phyloP scores from a whole-genome alignment of 2,888 invertebrate species.

The Pyralis farinalis region DNA sequence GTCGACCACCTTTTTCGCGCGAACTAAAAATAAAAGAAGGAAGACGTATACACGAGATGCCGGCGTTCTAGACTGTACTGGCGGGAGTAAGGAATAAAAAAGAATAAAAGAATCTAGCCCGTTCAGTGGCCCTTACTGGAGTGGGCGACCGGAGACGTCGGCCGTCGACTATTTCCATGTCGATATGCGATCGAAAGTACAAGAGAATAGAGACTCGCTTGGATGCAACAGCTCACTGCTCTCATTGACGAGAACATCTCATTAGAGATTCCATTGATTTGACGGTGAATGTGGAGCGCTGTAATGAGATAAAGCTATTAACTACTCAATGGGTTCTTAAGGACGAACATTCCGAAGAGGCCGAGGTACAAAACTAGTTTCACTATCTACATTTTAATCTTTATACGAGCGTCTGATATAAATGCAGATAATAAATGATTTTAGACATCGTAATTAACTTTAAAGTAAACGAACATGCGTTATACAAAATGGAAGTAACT shows the following conservation, averaged over 20 bases:
- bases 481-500: conserved; percentile 4
- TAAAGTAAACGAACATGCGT: conserved; percentile 15
- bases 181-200: conserved; percentile 44
- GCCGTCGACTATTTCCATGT: conserved; percentile 37
- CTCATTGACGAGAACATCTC: conserved; percentile 53
- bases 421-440: conserved; percentile 18
- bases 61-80: conserved; percentile 58
- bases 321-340: conserved; percentile 31
- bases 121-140: conserved; percentile 58
- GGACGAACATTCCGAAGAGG: conserved; percentile 29
- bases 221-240: conserved; percentile 35
- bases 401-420: conserved; percentile 20
- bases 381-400: conserved; percentile 26
- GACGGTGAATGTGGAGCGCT: conserved; percentile 25
- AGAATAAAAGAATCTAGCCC: conserved; percentile 56
- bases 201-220: conserved; percentile 39
- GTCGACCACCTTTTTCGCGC: conserved; percentile 66
- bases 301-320: conserved; percentile 35
- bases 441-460: conserved; percentile 15
- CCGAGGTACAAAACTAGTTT: conserved; percentile 26
- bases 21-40: conserved; percentile 72
- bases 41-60: conserved; percentile 57
- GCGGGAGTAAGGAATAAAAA: conserved; percentile 44
- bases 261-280: conserved; percentile 46
- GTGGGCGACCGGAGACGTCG: conserved; percentile 43